Percentiles rank a stretch among this genome's conserved stretches.
phyloP scores from a whole-genome alignment of 2,113 vertebrate genomes.

The Phalacrocorax pelagicus region DNA sequence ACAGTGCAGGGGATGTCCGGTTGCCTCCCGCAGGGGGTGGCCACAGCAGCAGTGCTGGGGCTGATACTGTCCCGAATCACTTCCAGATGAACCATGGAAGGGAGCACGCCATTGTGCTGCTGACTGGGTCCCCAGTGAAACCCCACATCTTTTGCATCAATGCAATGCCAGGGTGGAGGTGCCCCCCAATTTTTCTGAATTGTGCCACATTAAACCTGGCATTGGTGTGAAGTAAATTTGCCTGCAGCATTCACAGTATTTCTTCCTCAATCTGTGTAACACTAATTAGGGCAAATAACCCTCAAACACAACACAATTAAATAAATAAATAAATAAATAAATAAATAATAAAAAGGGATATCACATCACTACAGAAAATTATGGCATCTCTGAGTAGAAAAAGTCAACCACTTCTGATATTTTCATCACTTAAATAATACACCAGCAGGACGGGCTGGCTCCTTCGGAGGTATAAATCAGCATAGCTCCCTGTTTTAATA shows the following conservation, averaged over 20 bases:
- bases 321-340: no score
- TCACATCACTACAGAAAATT: not conserved
- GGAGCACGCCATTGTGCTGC: rapidly evolving
- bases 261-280: not conserved
- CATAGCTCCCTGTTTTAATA: not conserved
- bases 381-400: not conserved
- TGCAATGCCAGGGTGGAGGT: rapidly evolving
- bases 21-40: not conserved
- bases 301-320: not conserved
- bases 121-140: not conserved
- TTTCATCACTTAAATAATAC: not conserved
- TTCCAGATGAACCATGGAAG: not conserved
- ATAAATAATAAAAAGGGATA: not conserved
- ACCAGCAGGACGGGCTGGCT: not conserved
- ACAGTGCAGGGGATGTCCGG: no score
- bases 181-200: rapidly evolving
- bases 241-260: not conserved
- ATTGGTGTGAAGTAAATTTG: not conserved
- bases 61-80: not conserved
- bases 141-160: not conserved
- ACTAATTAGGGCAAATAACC: not conserved
- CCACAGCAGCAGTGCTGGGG: rapidly evolving
- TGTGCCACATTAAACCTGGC: not conserved
- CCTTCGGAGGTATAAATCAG: not conserved
- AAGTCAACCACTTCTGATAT: not conserved